Evolutionary conservation across 2,888 invertebrate genomes (phyloP).

Genomic region (Pristionchus fissidentatus): DNA sequence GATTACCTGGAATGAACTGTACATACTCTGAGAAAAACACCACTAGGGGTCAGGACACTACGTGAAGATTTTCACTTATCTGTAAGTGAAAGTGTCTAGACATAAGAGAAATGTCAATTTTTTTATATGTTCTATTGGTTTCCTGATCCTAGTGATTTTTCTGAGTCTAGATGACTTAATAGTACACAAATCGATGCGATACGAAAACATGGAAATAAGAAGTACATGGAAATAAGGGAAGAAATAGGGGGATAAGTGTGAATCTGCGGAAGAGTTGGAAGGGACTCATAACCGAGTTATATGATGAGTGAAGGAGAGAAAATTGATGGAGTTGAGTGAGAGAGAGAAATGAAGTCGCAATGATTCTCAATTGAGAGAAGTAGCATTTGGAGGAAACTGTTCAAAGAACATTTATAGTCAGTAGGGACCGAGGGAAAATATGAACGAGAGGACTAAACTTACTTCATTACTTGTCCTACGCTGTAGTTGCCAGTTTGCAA

Average conservation of each 20-base stretch:
- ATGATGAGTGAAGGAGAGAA: conserved; percentile 29
- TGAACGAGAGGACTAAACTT: neutral
- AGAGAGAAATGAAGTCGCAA: neutral
- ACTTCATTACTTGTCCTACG: no score
- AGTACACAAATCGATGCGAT: neutral
- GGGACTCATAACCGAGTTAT: conserved; percentile 22
- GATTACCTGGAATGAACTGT: neutral
- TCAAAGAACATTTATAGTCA: no score
- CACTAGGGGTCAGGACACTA: neutral
- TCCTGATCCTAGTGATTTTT: neutral
- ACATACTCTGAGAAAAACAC: neutral
- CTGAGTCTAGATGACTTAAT: neutral
- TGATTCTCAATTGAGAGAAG: neutral
- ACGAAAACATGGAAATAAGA: neutral
- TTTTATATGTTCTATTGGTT: no score
- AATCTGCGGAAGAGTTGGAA: neutral
- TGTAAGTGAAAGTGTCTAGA: no score
- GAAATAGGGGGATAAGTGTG: neutral
- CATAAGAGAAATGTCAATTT: neutral
- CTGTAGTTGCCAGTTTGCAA: no score
- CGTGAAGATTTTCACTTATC: neutral
- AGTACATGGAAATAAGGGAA: neutral
- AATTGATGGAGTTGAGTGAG: neutral
- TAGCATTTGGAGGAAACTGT: neutral
- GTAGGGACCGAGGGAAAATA: neutral